Evolutionary conservation across 2,113 vertebrate species (phyloP), one percentile per base, ranked within the genome.

Genomic region (Tragelaphus buxtoni): DNA sequence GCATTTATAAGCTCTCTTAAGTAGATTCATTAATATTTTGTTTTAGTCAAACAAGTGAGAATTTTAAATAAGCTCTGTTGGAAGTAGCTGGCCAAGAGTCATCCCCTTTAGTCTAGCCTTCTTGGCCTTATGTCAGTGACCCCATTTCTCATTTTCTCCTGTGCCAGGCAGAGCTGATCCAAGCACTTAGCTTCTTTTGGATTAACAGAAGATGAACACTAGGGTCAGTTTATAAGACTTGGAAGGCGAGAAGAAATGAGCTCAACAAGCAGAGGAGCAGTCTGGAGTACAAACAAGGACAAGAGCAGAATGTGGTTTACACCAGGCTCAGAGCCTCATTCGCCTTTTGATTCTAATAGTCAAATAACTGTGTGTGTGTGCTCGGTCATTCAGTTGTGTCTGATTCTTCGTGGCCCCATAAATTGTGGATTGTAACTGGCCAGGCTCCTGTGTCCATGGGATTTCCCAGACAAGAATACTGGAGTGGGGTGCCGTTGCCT

Each of bases 31-130:
- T 95, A 96, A 92, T 95, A 88, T 96, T 97, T 98, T 97, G 30
- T 93, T 96, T 95, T 91, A 89, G 61, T 96, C 93, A 96, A 95
- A 94, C 45, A 95, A 90, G 56, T 95, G 84, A 45, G 60, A 87
- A 94, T 97, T 97, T 97, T 92, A 95, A 97, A 97, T 96, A 87
- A 97, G 69, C 63, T 76, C 51, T 55, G 10, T 91, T 90, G 53
- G 55, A 95, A 95, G 39, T 39, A 92, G 77, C 90, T 95, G 80
- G 92, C 96, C 56, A 49, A 90, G 84, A 93, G 87, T 81, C 92
- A 35, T 26, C 45, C 42, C 53, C 47, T 96, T 97, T 81, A 90
- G n/a, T 95, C 39, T 91, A 93, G 26, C 79, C 58, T 49, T 42
- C 45, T 16, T n/a, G 32, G 51, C 45, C 47, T 89, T 74, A 47